phyloP scores from a whole-genome alignment of 2,888 invertebrate genomes.

The Icerya purchasi region DNA sequence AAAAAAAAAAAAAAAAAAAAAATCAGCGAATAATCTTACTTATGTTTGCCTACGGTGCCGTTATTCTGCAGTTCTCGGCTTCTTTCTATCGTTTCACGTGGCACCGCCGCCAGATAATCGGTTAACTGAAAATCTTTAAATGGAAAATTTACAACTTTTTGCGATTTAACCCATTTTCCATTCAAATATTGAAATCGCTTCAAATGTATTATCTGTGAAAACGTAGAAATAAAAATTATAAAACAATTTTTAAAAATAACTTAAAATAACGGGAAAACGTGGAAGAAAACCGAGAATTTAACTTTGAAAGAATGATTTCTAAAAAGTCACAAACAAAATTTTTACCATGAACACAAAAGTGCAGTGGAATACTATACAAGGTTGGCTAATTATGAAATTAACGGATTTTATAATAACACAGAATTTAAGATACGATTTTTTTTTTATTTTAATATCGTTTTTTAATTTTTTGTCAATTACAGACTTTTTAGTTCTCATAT shows the following conservation, averaged over 20 bases:
- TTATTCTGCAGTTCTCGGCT: slow-evolving; percentile 33
- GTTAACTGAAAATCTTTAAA: slow-evolving; percentile 69
- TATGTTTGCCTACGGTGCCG: neutral
- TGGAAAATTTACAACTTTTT: slow-evolving; percentile 78
- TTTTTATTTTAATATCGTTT: too few species aligned
- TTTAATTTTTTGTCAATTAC: too few species aligned
- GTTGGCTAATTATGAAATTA: too few species aligned
- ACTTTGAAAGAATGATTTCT: neutral
- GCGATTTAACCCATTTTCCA: slow-evolving; percentile 83
- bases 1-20: neutral
- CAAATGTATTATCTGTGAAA: slow-evolving; percentile 59
- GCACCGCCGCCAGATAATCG: slow-evolving; percentile 60
- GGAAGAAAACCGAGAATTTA: neutral
- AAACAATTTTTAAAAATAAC: neutral
- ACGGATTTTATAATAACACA: too few species aligned
- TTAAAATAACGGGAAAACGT: neutral
- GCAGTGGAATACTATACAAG: too few species aligned
- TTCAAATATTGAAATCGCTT: slow-evolving; percentile 81
- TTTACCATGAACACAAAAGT: too few species aligned
- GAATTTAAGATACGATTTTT: too few species aligned
- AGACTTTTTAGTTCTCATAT: too few species aligned
- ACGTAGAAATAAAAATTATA: slow-evolving; percentile 2
- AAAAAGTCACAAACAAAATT: neutral
- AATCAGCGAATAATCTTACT: neutral
- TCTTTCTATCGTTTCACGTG: slow-evolving; percentile 48